Conservation (phyloP, 2,888 invertebrate genomes). For the Thalpophila matura region DNA sequence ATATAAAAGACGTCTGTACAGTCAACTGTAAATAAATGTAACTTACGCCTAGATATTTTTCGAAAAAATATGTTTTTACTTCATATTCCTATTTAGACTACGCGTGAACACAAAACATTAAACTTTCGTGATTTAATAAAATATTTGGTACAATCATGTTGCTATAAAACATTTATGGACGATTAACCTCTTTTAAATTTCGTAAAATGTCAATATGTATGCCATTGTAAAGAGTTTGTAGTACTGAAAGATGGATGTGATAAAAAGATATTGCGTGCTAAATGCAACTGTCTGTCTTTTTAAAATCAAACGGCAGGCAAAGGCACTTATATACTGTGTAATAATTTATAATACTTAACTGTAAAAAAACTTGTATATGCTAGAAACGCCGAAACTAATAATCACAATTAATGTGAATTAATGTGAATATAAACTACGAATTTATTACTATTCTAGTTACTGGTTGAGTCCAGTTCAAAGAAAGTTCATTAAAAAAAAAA, state of each 20-base stretch:
- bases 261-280: not conserved
- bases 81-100: not conserved
- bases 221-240: conserved; percentile 14
- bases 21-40: not conserved
- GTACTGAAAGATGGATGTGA: not conserved
- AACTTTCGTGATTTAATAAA: conserved; percentile 1
- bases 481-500: conserved; percentile 15
- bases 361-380: conserved; percentile 26
- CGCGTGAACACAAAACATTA: not conserved
- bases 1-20: not conserved
- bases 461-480: conserved; percentile 11
- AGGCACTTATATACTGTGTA: conserved; percentile 63
- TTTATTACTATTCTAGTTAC: conserved; percentile 14
- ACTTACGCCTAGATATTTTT: not conserved
- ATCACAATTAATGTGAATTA: conserved; percentile 23
- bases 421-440: conserved; percentile 29
- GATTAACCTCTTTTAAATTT: not conserved
- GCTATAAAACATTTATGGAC: conserved; percentile 33
- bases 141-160: not conserved
- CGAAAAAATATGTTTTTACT: not conserved
- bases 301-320: conserved; percentile 50
- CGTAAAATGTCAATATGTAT: conserved; percentile 43
- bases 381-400: conserved; percentile 36
- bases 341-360: conserved; percentile 29
- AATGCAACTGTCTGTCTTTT: conserved; percentile 4